A percentile compares a stretch with the other conserved stretches of the same genome.
These are phyloP conservation scores for Poecilus cupreus DNA, from an alignment of 2,888 invertebrate species.

Conservation along the genomic window DNA sequence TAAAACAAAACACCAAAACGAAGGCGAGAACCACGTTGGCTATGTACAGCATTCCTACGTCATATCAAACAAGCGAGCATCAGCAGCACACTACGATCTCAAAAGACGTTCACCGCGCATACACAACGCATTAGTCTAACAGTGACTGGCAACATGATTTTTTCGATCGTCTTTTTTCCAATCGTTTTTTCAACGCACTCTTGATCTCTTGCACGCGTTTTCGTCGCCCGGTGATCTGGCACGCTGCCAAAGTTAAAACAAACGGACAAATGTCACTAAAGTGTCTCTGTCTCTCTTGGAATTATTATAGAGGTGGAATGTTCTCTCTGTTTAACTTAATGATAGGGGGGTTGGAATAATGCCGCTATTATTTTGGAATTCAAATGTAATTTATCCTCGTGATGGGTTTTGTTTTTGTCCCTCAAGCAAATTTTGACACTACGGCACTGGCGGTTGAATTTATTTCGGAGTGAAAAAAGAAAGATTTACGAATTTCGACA, in stretches of 20 bases:
- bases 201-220: slow-evolving; percentile 36
- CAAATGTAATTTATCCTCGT: slow-evolving; percentile 37
- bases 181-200: slow-evolving; percentile 21
- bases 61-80: slow-evolving; percentile 34
- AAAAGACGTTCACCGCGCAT: slow-evolving; percentile 19
- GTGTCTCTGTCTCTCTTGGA: not conserved
- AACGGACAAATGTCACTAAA: slow-evolving; percentile 16
- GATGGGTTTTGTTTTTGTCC: not conserved
- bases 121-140: slow-evolving; percentile 27
- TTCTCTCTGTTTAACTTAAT: slow-evolving; percentile 6
- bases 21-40: not conserved
- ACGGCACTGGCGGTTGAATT: slow-evolving; percentile 11
- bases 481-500: slow-evolving; percentile 10
- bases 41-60: slow-evolving; percentile 18
- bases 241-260: slow-evolving; percentile 35
- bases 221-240: slow-evolving; percentile 41
- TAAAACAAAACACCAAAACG: not conserved
- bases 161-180: not conserved
- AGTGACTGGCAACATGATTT: slow-evolving; percentile 41
- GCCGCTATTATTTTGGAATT: slow-evolving; percentile 47
- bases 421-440: slow-evolving; percentile 1
- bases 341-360: slow-evolving; percentile 3
- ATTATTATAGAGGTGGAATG: not conserved
- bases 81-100: slow-evolving; percentile 1
- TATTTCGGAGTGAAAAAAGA: not conserved